These are phyloP conservation scores for Mionectes macconnelli DNA, from an alignment of 2,113 vertebrate genomes.

Conservation along the genomic window DNA sequence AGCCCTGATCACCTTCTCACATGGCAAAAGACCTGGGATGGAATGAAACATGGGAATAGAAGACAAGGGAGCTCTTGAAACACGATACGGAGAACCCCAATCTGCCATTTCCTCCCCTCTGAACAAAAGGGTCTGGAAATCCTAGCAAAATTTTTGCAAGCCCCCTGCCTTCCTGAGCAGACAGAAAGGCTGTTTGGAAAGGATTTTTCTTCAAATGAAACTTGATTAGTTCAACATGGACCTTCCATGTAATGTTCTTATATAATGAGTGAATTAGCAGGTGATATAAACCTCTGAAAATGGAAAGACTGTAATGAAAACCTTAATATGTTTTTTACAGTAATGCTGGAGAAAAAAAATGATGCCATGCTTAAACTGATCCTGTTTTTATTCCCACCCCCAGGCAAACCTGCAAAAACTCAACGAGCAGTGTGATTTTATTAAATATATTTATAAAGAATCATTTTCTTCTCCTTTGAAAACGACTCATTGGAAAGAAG, in stretches of 20 bases:
- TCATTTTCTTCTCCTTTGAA: conserved; percentile 3
- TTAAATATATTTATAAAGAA: conserved; percentile 9
- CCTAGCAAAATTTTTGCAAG: background rate
- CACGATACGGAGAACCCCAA: accelerated
- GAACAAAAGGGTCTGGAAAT: background rate
- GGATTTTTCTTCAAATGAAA: background rate
- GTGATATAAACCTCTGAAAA: conserved; percentile 10
- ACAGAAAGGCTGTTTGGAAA: background rate
- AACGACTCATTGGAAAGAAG: background rate
- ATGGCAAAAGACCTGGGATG: background rate
- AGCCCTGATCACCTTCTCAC: accelerated
- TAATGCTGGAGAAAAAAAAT: background rate
- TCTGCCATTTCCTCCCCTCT: background rate
- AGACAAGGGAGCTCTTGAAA: background rate
- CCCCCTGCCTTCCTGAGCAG: background rate
- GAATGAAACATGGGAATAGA: accelerated
- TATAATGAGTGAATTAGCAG: conserved; percentile 18
- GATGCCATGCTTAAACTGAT: background rate
- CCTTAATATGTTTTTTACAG: conserved; percentile 2
- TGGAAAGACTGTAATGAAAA: conserved; percentile 32
- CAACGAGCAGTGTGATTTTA: background rate
- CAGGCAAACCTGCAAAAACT: conserved; percentile 6
- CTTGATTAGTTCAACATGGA: background rate
- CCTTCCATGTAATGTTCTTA: background rate
- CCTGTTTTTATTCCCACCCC: background rate